These are phyloP conservation scores for Ibycter americanus DNA, from an alignment of 2,797 vertebrate genomes.

Conservation along the genomic window DNA sequence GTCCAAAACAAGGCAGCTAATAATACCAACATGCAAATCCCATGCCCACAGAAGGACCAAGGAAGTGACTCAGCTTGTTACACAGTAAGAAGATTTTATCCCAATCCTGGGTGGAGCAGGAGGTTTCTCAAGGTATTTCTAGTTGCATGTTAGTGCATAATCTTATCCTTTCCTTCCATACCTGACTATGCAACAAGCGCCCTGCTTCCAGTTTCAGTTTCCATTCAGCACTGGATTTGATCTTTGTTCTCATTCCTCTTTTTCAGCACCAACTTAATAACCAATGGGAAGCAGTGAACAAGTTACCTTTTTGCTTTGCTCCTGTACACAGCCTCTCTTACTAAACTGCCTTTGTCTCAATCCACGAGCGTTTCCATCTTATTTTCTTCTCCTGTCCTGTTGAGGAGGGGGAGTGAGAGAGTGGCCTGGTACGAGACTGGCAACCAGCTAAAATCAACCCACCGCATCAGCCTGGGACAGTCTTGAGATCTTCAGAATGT, in stretches of 20 bases:
- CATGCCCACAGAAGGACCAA: not conserved
- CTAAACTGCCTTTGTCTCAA: not conserved
- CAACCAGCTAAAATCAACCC: not conserved
- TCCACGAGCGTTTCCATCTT: not conserved
- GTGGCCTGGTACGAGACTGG: fast-evolving
- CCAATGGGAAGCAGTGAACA: not conserved
- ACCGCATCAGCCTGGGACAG: not conserved
- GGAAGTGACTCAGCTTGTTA: not conserved
- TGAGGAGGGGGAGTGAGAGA: not conserved
- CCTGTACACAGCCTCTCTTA: not conserved
- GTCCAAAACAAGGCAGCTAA: not conserved
- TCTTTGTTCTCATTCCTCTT: not conserved
- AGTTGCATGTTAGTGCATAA: not conserved
- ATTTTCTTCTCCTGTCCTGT: not conserved
- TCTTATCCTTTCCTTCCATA: not conserved
- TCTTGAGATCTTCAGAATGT: not conserved
- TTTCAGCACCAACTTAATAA: not conserved
- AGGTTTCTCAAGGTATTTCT: not conserved
- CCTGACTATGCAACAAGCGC: not conserved
- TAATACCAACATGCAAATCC: not conserved
- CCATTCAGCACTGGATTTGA: not conserved
- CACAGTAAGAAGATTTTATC: not conserved
- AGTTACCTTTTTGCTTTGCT: not conserved
- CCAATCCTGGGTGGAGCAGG: fast-evolving
- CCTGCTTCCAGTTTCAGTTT: not conserved